Evolutionary conservation across 2,797 vertebrate genomes (phyloP), one percentile per base, ranked within the genome.

Genomic region (Babyrousa celebensis): DNA sequence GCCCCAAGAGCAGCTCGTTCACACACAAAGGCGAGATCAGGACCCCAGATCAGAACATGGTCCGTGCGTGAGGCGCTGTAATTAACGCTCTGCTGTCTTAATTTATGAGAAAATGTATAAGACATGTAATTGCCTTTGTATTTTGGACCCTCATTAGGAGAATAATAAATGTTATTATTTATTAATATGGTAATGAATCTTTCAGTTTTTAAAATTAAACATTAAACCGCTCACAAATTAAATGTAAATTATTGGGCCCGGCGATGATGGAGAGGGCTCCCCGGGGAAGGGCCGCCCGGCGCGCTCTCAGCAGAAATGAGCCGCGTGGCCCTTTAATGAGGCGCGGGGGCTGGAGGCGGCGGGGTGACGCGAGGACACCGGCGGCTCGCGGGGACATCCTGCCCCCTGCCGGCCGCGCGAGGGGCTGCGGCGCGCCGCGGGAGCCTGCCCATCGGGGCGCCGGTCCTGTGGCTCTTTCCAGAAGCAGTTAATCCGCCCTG

Each of bases 101-200:
- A 21, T 70, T 93, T 88, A 93, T 16, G 90, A 90, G 94, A 63
- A 72, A 80, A 85, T 74, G 25, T 1, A 85, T 17, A 78, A 71
- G 92, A 82, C 85, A 0, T 60, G 91, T 72, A 77, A 96, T 94
- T 95, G 94, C 89, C 85, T 97, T 91, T 97, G 96, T 96, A 93
- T 84, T 95, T 91, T 80, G 97, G 96, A 94, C 97, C 84, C 93
- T 97, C 96, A 48, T 97, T 95, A 94, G 85, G 79, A 94, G 94
- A 95, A 91, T 89, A 96, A 96, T 94, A 97, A 97, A 97, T 83
- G 96, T 84, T 95, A 93, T 95, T 97, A 93, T 97, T 96, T 97
- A 97, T 97, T 97, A 96, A 97, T 86, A 97, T 80, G 85, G 79
- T 89, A 79, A 95, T 95, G 96, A 97, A 95, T 97, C 95, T 95